Conservation (phyloP, 2,797 vertebrate species). For the Margarornis squamiger region DNA sequence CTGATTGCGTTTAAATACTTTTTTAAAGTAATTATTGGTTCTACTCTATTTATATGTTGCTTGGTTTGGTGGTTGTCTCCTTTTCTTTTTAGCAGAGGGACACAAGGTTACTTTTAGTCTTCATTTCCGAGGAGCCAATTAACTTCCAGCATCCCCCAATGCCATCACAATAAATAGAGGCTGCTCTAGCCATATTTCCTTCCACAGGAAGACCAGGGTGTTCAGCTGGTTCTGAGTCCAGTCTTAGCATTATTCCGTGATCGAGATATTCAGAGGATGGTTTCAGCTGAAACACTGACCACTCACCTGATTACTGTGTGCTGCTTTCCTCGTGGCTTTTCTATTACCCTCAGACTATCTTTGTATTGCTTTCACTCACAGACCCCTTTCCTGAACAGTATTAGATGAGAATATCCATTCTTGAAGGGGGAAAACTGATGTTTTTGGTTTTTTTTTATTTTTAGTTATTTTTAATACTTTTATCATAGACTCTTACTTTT, state of each 20-base stretch:
- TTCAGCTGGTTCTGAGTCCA: background rate
- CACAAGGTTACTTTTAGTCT: slow-evolving; percentile 3
- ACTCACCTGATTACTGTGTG: background rate
- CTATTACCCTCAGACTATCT: background rate
- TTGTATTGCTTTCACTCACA: background rate
- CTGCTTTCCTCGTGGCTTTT: background rate
- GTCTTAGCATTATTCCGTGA: background rate
- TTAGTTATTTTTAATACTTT: background rate
- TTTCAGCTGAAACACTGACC: background rate
- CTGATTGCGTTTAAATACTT: slow-evolving; percentile 73
- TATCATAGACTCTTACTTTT: background rate
- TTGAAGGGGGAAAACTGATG: background rate
- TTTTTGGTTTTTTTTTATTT: background rate
- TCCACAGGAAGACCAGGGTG: background rate
- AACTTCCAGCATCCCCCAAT: slow-evolving; percentile 12
- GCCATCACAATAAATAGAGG: slow-evolving; percentile 47
- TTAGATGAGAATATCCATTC: background rate
- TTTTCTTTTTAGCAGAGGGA: slow-evolving; percentile 22
- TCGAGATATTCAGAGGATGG: background rate
- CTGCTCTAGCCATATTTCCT: slow-evolving; percentile 29
- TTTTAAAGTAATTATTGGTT: slow-evolving; percentile 31
- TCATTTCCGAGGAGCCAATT: background rate
- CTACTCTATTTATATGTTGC: slow-evolving; percentile 33
- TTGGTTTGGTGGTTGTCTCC: slow-evolving; percentile 32
- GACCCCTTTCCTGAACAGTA: background rate